Conservation (phyloP, 2,888 invertebrate genomes). For the Saturnia pavonia region DNA sequence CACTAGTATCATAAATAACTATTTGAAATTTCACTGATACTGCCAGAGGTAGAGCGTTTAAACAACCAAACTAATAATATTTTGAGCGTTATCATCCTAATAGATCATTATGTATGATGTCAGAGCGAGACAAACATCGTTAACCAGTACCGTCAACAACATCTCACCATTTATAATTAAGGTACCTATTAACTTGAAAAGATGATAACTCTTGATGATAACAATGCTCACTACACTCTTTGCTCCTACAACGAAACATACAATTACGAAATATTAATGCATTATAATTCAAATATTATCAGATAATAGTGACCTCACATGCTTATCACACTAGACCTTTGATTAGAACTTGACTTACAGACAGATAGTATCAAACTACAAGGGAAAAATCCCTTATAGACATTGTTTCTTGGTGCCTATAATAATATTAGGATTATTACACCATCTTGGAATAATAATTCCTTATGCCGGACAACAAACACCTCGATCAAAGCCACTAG, state of each 20-base stretch:
- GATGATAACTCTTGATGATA: not conserved
- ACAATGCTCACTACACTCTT: not conserved
- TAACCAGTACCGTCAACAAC: not conserved
- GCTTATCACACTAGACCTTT: not conserved
- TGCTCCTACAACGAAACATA: not conserved
- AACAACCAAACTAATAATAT: no score
- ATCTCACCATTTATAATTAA: conserved; percentile 4
- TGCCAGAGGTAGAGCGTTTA: no score
- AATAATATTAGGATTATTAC: no score
- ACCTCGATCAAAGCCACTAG: no score
- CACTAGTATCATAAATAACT: no score
- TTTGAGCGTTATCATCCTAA: no score
- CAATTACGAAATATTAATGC: not conserved
- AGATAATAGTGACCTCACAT: conserved; percentile 2
- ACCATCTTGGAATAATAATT: no score
- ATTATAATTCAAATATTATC: not conserved
- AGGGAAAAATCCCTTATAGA: not conserved
- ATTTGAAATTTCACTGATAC: no score
- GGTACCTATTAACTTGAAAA: conserved; percentile 2
- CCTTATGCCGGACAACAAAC: no score
- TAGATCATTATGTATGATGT: not conserved
- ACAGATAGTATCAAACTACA: conserved; percentile 16
- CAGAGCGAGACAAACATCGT: not conserved
- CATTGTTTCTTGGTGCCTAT: not conserved
- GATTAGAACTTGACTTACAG: not conserved